Conservation (phyloP, 2,888 invertebrate species). For the Drosophila kambysellisi region DNA sequence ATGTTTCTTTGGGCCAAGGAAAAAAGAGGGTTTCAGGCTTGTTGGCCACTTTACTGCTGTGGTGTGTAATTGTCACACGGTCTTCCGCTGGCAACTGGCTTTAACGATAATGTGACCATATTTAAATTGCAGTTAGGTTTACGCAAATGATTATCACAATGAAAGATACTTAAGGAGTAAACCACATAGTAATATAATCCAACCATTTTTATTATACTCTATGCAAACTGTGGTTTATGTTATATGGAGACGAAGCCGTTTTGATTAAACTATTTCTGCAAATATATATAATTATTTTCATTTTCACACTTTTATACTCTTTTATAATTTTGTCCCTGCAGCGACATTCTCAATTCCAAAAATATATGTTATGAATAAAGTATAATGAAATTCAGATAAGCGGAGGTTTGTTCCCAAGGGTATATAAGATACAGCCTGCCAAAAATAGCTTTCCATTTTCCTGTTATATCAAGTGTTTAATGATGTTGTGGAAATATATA, state of each 20-base stretch:
- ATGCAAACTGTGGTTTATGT: background rate
- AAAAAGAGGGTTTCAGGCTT: constrained; percentile 10
- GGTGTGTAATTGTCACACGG: constrained; percentile 59
- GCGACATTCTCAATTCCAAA: too few relatives aligned
- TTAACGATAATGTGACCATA: constrained; percentile 55
- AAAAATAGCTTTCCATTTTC: background rate
- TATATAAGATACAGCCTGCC: background rate
- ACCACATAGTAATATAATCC: background rate
- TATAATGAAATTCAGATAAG: background rate
- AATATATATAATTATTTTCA: too few relatives aligned
- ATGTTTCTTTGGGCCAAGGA: constrained; percentile 19
- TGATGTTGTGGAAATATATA: background rate
- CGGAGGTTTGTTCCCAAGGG: background rate
- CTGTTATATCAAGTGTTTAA: background rate
- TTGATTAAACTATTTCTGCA: background rate
- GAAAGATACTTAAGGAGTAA: background rate
- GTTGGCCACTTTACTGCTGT: constrained; percentile 31
- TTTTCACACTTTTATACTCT: too few relatives aligned
- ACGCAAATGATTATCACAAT: constrained; percentile 11
- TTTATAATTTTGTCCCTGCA: too few relatives aligned
- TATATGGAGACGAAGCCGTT: background rate
- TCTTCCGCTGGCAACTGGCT: constrained; percentile 38
- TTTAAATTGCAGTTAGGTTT: constrained; percentile 35
- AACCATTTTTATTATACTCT: background rate
- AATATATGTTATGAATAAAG: too few relatives aligned